Evolutionary conservation across 2,113 vertebrate species (phyloP), one percentile per base, ranked within the genome.

Genomic region (Mola mola): DNA sequence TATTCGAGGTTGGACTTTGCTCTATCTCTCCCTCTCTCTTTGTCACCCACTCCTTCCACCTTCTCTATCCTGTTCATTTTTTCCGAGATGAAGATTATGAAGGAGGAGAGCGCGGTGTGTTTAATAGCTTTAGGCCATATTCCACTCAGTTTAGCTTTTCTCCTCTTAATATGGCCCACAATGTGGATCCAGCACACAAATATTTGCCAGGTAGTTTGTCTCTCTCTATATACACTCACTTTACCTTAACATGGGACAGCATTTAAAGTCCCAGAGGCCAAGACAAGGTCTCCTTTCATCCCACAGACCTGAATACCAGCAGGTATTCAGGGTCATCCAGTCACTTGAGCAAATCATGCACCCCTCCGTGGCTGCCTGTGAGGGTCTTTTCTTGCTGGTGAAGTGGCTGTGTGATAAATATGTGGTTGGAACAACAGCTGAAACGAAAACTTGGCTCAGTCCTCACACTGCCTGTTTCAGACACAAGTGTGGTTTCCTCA

Each of bases 401-500:
- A 92, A 89, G 88, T 89, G 90, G 72, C 81, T 86, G 81, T 86
- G 85, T 90, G 89, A 91, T 92, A 89, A 89, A 90, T 90, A 85
- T 78, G 86, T 66, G 78, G 82, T 82, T 89, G 87, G 84, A 90
- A 84, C 88, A 92, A 89, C 91, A 93, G 92, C 92, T 92, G 90
- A 92, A 88, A 83, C 78, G 33, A 84, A 85, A 66, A 76, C 74
- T 89, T 90, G 85, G 86, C 90, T 79, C 63, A 1, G 46, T 57
- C 68, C 81, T 67, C 76, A 56, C 67, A 53, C 74, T 85, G 81
- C 81, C 84, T 88, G 89, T 88, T 89, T 78, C 79, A 92, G 87
- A 89, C 89, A 87, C 83, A 87, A 88, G 88, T 84, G 85, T 87
- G 88, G 85, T 92, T 92, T 91, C 88, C 90, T 92, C 88, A 90